A percentile compares a stretch with the other conserved stretches of the same genome.
Conservation (phyloP, 2,113 vertebrate species). For the Hyaena hyaena region DNA sequence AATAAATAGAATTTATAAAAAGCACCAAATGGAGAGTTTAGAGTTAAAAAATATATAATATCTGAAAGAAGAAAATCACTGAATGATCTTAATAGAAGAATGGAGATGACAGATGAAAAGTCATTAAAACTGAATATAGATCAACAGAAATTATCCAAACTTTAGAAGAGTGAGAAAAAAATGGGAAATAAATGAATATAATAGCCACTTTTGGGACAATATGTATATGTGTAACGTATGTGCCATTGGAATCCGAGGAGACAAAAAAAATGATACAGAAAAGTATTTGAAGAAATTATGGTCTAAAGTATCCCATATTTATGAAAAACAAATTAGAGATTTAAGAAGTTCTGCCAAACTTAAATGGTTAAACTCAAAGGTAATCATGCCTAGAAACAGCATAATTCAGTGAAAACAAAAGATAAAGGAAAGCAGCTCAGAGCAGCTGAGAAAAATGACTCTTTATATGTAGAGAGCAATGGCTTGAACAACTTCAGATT, state of each 20-base stretch:
- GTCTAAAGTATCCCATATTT: neutral
- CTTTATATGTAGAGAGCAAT: neutral
- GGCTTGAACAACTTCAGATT: neutral
- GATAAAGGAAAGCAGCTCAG: neutral
- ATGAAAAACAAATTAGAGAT: neutral
- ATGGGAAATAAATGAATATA: neutral
- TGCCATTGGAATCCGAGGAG: neutral
- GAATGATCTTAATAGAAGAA: neutral
- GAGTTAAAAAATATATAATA: neutral
- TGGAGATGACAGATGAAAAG: neutral
- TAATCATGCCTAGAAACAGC: neutral
- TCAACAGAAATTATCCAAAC: neutral
- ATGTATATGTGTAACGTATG: neutral
- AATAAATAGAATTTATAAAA: neutral
- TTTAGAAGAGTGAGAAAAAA: neutral
- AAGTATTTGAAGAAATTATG: conserved; percentile 14
- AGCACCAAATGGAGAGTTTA: neutral
- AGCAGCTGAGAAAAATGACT: neutral
- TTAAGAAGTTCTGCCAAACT: neutral
- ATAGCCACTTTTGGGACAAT: neutral
- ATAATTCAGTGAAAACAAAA: neutral
- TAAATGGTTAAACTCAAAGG: neutral
- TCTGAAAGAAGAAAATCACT: neutral
- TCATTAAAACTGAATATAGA: neutral
- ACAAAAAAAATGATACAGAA: neutral